Base-by-base conservation (phyloP, 2,113 vertebrate genomes). In the Rutilus rutilus region DNA sequence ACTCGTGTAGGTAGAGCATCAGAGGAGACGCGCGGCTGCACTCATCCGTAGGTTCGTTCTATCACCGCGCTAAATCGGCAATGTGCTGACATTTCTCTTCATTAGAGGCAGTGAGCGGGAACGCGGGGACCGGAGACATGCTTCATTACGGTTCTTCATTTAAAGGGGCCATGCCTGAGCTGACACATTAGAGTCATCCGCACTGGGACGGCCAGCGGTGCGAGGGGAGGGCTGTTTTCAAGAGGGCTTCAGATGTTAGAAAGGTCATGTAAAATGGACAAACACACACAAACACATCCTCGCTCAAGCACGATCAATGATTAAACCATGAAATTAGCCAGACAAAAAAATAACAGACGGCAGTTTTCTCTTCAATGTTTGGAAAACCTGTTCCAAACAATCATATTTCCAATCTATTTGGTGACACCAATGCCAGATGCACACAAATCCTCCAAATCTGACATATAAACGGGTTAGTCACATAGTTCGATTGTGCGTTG, bases 81-180 rank as follows among this genome's bases (percentile, higher is more conserved):
- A 75, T 83, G 80, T 83, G 74, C 71, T 82, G 78, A 85, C 84
- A 86, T 89, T 83, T 86, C 84, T 89, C 86, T 89, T 83, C 86
- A 86, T 86, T 83, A 87, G 50, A 83, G 85, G 77, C 88, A 83
- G 80, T 84, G 84, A 84, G 80, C 23, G 27, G 74, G 52, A 86
- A 87, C 79, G 79, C 52, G 33, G 76, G 57, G 80, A 82, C 83
- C 39, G 23, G 57, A 47, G 69, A 36, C 57, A 80, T 65, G 83
- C 83, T 88, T 88, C 80, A 86, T 87, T 85, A 87, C 69, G 52
- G 76, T 21, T 54, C 30, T 83, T 87, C 84, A 88, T 85, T 88
- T 85, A 78, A 87, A 82, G 45, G 75, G 30, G 19, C 79, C 75
- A 79, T 59, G 83, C 80, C 88, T 86, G 83, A 81, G 84, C 75